Evolutionary conservation across 1,140 invertebrate genomes (phyloP).

Genomic region (Ceratitis capitata): DNA sequence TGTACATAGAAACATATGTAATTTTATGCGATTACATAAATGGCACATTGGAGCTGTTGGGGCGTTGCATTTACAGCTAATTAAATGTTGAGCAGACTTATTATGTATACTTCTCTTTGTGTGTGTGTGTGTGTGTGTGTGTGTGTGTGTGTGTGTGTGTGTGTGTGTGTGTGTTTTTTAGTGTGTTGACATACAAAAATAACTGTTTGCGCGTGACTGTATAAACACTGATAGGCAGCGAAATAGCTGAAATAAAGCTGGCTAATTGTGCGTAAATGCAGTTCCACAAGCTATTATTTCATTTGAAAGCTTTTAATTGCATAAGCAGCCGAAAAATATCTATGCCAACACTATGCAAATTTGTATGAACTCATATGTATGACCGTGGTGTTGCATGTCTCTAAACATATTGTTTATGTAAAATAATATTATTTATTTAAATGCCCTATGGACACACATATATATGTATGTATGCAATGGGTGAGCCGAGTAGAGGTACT

Average conservation of each 20-base stretch:
- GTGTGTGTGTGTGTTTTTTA: no score
- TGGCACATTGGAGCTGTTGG: background rate
- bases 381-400: background rate
- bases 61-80: slow-evolving; percentile 25
- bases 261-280: slow-evolving; percentile 32
- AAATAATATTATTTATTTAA: background rate
- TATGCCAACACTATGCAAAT: background rate
- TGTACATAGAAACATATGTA: background rate
- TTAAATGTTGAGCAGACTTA: background rate
- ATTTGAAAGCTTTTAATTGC: slow-evolving; percentile 20
- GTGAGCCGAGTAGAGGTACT: background rate
- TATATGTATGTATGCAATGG: background rate
- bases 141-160: background rate
- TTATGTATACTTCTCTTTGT: no score
- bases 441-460: no score
- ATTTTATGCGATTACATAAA: background rate
- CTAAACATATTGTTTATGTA: background rate
- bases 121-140: background rate
- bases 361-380: background rate
- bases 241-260: background rate
- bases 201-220: background rate
- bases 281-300: background rate
- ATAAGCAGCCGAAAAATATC: background rate
- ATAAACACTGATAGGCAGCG: slow-evolving; percentile 23
- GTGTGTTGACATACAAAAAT: no score